phyloP scores from a whole-genome alignment of 2,797 vertebrate species.

The Potorous gilbertii region DNA sequence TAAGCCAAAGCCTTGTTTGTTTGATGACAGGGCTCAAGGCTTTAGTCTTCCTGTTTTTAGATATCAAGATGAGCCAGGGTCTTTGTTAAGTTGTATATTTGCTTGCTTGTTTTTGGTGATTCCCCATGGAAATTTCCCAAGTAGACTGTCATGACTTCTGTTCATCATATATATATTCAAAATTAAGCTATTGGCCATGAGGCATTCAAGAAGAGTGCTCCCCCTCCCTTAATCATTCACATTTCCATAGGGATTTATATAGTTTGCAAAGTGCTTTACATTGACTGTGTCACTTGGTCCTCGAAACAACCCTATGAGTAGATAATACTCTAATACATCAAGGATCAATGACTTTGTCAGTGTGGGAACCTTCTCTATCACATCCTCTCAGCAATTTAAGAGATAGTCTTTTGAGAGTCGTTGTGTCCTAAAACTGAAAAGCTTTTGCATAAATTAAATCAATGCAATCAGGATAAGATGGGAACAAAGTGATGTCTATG shows the following conservation, averaged over 20 bases:
- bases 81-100: not conserved
- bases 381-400: not conserved
- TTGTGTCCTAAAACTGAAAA: not conserved
- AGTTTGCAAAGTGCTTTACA: accelerated
- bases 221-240: not conserved
- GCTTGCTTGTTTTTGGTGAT: not conserved
- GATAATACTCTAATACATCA: not conserved
- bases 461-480: not conserved
- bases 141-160: not conserved
- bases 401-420: not conserved
- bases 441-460: not conserved
- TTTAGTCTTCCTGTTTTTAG: not conserved
- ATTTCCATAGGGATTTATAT: not conserved
- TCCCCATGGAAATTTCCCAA: not conserved
- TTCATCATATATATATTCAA: not conserved
- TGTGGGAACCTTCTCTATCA: not conserved
- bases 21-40: not conserved
- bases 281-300: not conserved
- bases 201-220: not conserved
- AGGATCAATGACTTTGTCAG: not conserved
- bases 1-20: not conserved
- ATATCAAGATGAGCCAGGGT: not conserved
- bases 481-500: not conserved
- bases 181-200: not conserved
- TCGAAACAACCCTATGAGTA: not conserved